phyloP scores from a whole-genome alignment of 2,888 invertebrate genomes.

The Leucophenga maculata region DNA sequence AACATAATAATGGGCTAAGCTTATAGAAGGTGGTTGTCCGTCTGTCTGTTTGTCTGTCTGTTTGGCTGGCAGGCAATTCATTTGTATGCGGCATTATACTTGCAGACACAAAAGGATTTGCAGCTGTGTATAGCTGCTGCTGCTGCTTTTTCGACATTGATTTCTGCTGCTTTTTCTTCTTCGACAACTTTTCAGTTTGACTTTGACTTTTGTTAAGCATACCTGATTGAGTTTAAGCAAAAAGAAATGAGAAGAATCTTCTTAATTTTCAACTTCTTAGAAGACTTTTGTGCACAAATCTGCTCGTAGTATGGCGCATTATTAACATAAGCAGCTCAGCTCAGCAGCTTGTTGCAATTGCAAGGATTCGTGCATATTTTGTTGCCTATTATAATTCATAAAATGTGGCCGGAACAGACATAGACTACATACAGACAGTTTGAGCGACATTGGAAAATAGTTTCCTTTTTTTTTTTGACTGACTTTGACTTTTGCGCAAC shows the following conservation, averaged over 20 bases:
- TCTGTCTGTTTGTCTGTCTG: neutral
- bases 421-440: neutral
- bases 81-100: slow-evolving; percentile 35
- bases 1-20: slow-evolving; percentile 26
- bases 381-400: slow-evolving; percentile 57
- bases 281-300: slow-evolving; percentile 1
- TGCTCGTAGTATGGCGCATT: neutral
- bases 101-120: slow-evolving; percentile 24
- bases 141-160: slow-evolving; percentile 12
- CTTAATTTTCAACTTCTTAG: slow-evolving; percentile 2
- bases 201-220: slow-evolving; percentile 8
- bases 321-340: slow-evolving; percentile 27
- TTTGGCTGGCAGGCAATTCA: slow-evolving; percentile 36
- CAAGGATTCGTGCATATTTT: slow-evolving; percentile 39
- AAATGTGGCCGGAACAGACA: slow-evolving; percentile 46
- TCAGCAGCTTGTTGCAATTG: slow-evolving; percentile 3
- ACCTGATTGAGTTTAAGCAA: neutral
- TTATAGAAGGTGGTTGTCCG: slow-evolving; percentile 19
- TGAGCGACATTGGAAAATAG: slow-evolving; percentile 20
- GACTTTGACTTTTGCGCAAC: neutral
- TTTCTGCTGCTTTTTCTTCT: neutral
- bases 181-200: neutral
- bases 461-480: neutral
- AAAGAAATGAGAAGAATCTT: neutral
- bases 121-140: neutral